A percentile compares a stretch with the other conserved stretches of the same genome.
Conservation (phyloP, 2,888 invertebrate species). For the Sphaerophoria rueppellii region DNA sequence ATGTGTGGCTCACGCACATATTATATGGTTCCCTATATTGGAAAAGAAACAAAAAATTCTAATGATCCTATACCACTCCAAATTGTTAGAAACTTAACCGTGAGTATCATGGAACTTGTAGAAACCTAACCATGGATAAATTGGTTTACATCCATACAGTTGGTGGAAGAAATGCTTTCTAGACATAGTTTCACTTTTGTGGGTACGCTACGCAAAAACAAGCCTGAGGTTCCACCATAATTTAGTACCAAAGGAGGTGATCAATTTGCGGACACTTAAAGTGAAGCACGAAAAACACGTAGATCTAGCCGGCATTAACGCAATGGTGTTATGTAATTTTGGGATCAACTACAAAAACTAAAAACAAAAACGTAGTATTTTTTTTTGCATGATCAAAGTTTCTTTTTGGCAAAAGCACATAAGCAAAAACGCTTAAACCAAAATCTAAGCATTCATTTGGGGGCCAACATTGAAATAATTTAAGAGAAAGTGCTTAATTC, state of each 20-base stretch:
- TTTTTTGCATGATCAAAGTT: background rate
- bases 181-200: background rate
- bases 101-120: too few relatives aligned
- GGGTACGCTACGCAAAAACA: slow-evolving; percentile 11
- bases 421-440: background rate
- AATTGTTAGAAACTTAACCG: too few relatives aligned
- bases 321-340: background rate
- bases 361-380: background rate
- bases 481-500: too few relatives aligned
- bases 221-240: slow-evolving; percentile 9
- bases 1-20: too few relatives aligned
- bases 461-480: too few relatives aligned
- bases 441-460: too few relatives aligned
- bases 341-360: background rate
- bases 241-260: slow-evolving; percentile 27
- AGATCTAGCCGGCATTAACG: background rate
- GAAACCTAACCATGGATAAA: too few relatives aligned
- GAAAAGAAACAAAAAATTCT: too few relatives aligned
- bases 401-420: background rate
- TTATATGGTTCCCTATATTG: too few relatives aligned
- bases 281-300: background rate
- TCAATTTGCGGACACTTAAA: background rate
- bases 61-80: too few relatives aligned
- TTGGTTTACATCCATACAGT: background rate
- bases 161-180: slow-evolving; percentile 8